Conservation (phyloP, 2,888 invertebrate species). For the Pyrrhosoma nymphula region DNA sequence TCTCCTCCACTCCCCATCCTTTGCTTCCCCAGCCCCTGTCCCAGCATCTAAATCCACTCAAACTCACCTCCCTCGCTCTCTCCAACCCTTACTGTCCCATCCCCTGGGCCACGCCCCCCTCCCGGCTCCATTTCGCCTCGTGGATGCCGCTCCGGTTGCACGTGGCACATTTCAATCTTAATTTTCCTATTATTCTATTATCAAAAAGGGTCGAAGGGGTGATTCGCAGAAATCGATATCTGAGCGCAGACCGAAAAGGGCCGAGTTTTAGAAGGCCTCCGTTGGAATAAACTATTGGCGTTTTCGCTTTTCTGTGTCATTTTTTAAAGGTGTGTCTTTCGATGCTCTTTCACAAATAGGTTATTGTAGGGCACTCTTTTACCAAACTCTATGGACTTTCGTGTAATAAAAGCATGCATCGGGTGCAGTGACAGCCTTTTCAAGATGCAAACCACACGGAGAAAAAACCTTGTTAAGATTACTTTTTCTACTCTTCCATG, state of each 20-base stretch:
- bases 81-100: neutral
- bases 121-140: neutral
- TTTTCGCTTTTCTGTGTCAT: neutral
- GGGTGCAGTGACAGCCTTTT: too few species aligned
- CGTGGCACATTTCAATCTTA: constrained; percentile 61
- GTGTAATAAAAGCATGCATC: too few species aligned
- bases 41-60: neutral
- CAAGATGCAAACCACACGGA: too few species aligned
- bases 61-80: neutral
- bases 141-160: neutral
- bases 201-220: neutral
- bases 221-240: neutral
- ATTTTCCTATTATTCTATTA: constrained; percentile 44
- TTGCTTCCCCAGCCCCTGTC: neutral
- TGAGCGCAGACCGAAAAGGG: neutral
- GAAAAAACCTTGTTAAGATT: too few species aligned
- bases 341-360: too few species aligned
- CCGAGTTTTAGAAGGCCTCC: neutral
- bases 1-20: neutral
- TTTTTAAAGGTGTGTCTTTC: neutral
- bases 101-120: neutral
- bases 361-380: too few species aligned
- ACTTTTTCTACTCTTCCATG: too few species aligned
- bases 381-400: too few species aligned
- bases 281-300: neutral